Conservation (phyloP, 2,888 invertebrate genomes). For the Ormyrus labotus region DNA sequence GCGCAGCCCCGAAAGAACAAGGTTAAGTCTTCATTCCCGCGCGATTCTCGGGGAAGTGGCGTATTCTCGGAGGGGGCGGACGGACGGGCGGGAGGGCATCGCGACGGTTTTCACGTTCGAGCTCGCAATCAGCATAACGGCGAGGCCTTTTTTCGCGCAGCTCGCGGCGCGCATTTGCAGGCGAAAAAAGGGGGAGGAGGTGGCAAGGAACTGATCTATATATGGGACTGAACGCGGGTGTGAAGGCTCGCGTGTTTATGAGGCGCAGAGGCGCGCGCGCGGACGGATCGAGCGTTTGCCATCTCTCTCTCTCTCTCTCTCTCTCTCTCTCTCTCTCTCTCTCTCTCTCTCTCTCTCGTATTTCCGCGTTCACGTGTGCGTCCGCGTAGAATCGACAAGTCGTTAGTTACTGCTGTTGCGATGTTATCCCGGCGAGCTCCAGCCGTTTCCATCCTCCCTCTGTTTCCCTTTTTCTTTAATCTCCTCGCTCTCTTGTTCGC, state of each 20-base stretch:
- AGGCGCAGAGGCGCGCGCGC: background rate
- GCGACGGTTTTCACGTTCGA: background rate
- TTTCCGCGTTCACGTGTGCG: constrained; percentile 7
- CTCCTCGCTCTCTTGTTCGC: background rate
- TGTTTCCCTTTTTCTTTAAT: background rate
- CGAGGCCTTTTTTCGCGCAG: constrained; percentile 4
- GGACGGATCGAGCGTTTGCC: background rate
- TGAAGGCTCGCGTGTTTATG: constrained; percentile 33
- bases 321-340: background rate
- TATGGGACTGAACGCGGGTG: constrained; percentile 1
- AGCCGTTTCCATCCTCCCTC: background rate
- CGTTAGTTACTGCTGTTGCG: constrained; percentile 53
- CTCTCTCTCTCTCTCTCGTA: background rate
- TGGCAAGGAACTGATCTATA: constrained; percentile 38
- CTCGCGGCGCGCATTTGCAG: constrained; percentile 3
- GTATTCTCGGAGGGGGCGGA: background rate
- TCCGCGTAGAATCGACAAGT: constrained; percentile 48
- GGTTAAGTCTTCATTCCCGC: no score
- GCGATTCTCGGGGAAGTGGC: background rate
- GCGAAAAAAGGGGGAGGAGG: constrained; percentile 6
- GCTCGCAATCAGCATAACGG: no score
- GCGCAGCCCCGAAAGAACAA: no score
- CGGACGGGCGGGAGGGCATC: background rate
- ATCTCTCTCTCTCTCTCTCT: no score
- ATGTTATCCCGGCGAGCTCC: constrained; percentile 40